Percentiles rank a stretch among this genome's conserved stretches.
These are phyloP conservation scores for Catajapyx aquilonaris DNA, from an alignment of 1,140 invertebrate species.

Conservation along the genomic window DNA sequence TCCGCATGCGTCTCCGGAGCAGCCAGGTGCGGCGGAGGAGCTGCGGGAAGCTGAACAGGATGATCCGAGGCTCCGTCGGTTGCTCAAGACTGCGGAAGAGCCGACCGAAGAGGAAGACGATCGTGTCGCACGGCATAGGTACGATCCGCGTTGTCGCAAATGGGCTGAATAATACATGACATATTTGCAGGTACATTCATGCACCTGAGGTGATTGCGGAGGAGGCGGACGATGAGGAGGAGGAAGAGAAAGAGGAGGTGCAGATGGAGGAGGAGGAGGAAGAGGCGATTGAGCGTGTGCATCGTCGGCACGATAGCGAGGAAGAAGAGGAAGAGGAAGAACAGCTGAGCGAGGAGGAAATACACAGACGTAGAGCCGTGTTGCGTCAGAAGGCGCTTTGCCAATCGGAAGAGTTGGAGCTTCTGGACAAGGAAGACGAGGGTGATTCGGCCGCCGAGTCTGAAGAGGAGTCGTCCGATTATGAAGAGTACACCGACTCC, in stretches of 20 bases:
- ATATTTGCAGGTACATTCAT: conserved; percentile 32
- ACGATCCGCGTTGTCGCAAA: neutral
- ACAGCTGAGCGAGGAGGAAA: conserved; percentile 53
- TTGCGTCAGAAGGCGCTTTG: conserved; percentile 12
- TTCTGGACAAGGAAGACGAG: conserved; percentile 45
- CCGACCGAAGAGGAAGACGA: conserved; percentile 26
- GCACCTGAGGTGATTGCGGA: conserved; percentile 51
- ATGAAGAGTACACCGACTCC: conserved; percentile 52
- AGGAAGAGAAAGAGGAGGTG: conserved; percentile 17
- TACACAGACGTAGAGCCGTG: conserved; percentile 48
- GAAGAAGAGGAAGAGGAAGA: conserved; percentile 46
- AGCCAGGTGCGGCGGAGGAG: too few species aligned
- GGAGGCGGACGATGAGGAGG: conserved; percentile 24
- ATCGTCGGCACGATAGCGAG: conserved; percentile 27
- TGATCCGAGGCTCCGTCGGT: conserved; percentile 50
- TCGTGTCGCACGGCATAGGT: conserved; percentile 23
- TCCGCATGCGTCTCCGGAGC: too few species aligned
- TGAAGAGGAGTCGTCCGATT: conserved; percentile 51
- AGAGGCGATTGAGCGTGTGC: conserved; percentile 32
- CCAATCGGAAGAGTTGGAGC: too few species aligned
- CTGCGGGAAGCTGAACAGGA: conserved; percentile 24
- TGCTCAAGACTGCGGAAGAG: conserved; percentile 18
- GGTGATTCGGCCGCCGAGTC: conserved; percentile 38
- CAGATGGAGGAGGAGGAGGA: conserved; percentile 17
- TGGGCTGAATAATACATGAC: conserved; percentile 9